Conservation (phyloP, 2,888 invertebrate genomes). For the Schizotus pectinicornis region DNA sequence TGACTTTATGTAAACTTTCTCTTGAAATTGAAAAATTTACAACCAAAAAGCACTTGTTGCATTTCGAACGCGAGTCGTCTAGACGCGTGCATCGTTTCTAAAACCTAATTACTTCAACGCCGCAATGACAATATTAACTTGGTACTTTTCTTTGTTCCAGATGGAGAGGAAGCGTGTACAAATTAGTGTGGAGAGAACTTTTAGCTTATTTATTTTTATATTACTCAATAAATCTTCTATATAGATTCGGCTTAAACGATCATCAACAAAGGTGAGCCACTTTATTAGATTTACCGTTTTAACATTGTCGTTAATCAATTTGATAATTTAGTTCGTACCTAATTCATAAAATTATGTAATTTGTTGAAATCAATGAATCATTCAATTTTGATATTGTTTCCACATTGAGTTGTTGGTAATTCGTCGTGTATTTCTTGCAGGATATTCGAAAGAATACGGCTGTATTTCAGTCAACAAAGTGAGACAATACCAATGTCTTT, state of each 20-base stretch:
- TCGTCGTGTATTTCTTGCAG: slow-evolving; percentile 62
- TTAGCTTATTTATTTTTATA: slow-evolving; percentile 85
- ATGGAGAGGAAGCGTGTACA: slow-evolving; percentile 96
- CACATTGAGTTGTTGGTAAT: no score
- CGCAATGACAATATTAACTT: background rate
- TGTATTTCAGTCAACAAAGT: slow-evolving; percentile 86
- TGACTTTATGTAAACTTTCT: slow-evolving; percentile 17
- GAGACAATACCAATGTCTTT: slow-evolving; percentile 95
- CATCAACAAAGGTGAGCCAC: slow-evolving; percentile 77
- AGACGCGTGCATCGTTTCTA: slow-evolving; percentile 12
- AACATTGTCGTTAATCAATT: no score
- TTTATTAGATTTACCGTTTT: no score
- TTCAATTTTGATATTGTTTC: no score
- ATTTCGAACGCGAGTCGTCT: slow-evolving; percentile 6
- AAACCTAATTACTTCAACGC: slow-evolving; percentile 11
- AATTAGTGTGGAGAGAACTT: slow-evolving; percentile 92
- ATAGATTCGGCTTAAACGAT: slow-evolving; percentile 82
- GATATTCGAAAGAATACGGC: slow-evolving; percentile 83
- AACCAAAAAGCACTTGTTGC: slow-evolving; percentile 7
- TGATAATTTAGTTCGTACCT: no score
- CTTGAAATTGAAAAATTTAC: slow-evolving; percentile 19
- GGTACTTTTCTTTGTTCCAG: slow-evolving; percentile 63
- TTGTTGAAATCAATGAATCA: background rate
- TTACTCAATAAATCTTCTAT: slow-evolving; percentile 85
- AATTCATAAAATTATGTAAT: background rate